These are phyloP conservation scores for Drosophila micromelanica DNA, from an alignment of 1,140 invertebrate species.

Conservation along the genomic window DNA sequence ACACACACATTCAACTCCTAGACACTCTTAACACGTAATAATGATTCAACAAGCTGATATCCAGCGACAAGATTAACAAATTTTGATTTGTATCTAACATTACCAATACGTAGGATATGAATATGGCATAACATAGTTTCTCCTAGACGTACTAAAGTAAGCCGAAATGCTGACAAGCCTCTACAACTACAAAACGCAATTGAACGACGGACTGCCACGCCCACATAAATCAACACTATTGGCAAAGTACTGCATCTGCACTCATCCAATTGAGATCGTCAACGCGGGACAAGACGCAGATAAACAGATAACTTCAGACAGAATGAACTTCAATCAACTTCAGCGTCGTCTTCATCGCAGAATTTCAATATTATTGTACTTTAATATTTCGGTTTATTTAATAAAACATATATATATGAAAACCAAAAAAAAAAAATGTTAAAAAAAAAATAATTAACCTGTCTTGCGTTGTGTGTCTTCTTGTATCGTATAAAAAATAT, in stretches of 20 bases:
- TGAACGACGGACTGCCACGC: constrained; percentile 37
- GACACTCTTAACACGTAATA: constrained; percentile 63
- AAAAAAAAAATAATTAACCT: constrained; percentile 57
- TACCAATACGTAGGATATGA: constrained; percentile 81
- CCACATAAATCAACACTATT: constrained; percentile 13
- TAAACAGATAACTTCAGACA: constrained; percentile 28
- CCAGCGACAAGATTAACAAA: constrained; percentile 61
- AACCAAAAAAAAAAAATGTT: constrained; percentile 51
- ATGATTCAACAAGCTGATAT: constrained; percentile 52
- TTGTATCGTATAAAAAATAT: constrained; percentile 58
- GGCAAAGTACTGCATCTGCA: constrained; percentile 8
- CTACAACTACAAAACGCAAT: constrained; percentile 27
- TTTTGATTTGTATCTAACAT: constrained; percentile 81
- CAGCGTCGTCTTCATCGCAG: constrained; percentile 65
- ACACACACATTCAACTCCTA: constrained; percentile 49
- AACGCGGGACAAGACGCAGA: constrained; percentile 17
- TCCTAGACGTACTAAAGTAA: constrained; percentile 78
- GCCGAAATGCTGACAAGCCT: constrained; percentile 70
- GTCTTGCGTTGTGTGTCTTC: constrained; percentile 80
- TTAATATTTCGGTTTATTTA: constrained; percentile 84
- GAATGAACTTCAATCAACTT: constrained; percentile 37
- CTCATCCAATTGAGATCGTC: constrained; percentile 12
- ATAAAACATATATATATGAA: constrained; percentile 81
- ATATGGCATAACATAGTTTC: constrained; percentile 79
- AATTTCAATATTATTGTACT: constrained; percentile 84